phyloP scores from a whole-genome alignment of 2,888 invertebrate genomes.

The Eudemis profundana region DNA sequence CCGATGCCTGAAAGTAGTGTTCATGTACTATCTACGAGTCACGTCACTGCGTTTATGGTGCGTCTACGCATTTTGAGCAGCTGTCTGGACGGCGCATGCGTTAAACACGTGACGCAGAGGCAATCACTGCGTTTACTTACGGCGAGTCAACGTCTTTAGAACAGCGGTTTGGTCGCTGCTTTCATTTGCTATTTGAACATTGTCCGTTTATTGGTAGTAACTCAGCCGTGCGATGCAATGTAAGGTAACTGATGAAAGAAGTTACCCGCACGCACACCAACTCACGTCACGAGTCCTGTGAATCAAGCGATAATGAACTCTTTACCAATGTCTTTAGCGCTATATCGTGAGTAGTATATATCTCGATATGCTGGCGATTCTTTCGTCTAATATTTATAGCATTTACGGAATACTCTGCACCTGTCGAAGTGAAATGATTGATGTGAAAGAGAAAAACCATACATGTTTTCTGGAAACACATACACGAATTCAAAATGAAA shows the following conservation, averaged over 20 bases:
- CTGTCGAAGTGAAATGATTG: not conserved
- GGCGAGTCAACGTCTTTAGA: no score
- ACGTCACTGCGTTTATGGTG: no score
- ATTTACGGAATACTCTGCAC: constrained; percentile 5
- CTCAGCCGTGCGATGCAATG: constrained; percentile 23
- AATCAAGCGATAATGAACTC: not conserved
- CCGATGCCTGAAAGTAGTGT: no score
- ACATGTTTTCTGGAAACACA: no score
- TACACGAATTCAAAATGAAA: no score
- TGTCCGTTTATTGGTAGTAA: constrained; percentile 8
- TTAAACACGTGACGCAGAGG: no score
- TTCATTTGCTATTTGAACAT: constrained; percentile 1
- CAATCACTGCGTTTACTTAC: no score
- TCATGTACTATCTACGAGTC: no score
- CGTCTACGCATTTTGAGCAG: no score
- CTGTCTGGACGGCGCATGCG: no score
- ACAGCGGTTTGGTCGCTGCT: not conserved
- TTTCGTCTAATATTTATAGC: constrained; percentile 27
- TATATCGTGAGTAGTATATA: not conserved
- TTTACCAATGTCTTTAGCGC: not conserved
- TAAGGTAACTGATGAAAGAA: constrained; percentile 34
- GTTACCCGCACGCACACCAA: constrained; percentile 4
- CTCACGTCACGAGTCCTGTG: not conserved
- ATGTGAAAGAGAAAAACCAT: not conserved
- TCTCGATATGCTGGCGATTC: not conserved